Conservation (phyloP, 2,888 invertebrate genomes). For the Sminthurides aquaticus region DNA sequence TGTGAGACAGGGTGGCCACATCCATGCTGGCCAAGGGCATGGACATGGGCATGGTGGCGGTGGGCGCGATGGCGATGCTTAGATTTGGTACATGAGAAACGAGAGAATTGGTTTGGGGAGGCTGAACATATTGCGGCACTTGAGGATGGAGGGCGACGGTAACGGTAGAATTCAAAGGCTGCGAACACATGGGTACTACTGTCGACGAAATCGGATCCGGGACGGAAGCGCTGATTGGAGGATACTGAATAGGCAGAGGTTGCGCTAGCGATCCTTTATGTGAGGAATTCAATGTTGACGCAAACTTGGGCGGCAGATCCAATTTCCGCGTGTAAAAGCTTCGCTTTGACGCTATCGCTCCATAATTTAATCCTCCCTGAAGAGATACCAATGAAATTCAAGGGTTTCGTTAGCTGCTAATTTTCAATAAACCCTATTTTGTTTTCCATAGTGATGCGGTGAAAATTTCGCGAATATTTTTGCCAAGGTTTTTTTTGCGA, state of each 20-base stretch:
- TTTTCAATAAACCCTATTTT: no score
- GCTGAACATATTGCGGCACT: constrained; percentile 36
- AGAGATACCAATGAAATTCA: no score
- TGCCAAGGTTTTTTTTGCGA: no score
- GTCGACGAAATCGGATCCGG: constrained; percentile 23
- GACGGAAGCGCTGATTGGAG: constrained; percentile 20
- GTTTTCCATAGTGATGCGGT: no score
- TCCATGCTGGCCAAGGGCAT: constrained; percentile 31
- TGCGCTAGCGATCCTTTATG: constrained; percentile 24
- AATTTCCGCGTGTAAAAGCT: constrained; percentile 28
- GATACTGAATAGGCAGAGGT: constrained; percentile 20
- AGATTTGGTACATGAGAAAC: constrained; percentile 4
- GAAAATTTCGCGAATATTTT: no score
- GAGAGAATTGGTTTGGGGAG: constrained; percentile 17
- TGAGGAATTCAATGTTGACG: constrained; percentile 25
- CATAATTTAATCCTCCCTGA: constrained; percentile 34
- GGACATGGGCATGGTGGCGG: constrained; percentile 25
- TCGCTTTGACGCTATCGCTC: constrained; percentile 28
- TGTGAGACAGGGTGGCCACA: constrained; percentile 21
- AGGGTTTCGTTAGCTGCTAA: no score
- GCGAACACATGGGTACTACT: constrained; percentile 37
- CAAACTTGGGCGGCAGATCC: constrained; percentile 38
- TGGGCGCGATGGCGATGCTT: constrained; percentile 17
- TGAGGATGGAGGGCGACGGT: constrained; percentile 40
- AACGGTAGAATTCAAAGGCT: constrained; percentile 33